These are phyloP conservation scores for Pleuronectes platessa DNA, from an alignment of 2,113 vertebrate genomes.

Conservation along the genomic window DNA sequence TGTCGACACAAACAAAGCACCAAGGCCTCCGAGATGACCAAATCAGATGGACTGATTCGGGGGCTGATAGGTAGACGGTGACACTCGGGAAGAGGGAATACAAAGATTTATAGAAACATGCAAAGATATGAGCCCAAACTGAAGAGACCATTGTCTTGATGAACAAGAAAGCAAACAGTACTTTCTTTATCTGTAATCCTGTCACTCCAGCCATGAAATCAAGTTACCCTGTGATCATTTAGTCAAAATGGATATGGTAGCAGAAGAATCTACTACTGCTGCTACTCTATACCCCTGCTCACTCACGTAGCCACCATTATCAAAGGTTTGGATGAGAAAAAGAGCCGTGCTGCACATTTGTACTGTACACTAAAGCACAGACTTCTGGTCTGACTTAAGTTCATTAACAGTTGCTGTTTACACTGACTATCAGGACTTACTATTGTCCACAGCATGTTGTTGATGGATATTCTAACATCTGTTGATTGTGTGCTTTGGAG, in stretches of 20 bases:
- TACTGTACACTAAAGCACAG: no score
- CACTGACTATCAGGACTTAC: no score
- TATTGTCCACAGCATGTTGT: no score
- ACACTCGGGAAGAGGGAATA: background rate
- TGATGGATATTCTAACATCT: no score
- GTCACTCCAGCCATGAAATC: background rate
- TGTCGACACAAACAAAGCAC: constrained; percentile 22
- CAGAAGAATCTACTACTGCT: no score
- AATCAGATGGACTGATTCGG: constrained; percentile 20
- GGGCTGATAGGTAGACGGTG: constrained; percentile 21
- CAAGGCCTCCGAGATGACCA: constrained; percentile 28
- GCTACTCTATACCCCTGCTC: no score
- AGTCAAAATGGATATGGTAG: background rate
- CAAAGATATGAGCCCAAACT: background rate
- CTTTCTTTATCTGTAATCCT: background rate
- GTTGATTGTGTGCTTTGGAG: no score
- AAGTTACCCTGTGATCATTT: background rate
- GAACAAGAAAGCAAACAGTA: background rate
- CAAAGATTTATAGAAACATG: background rate
- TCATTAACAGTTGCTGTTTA: no score
- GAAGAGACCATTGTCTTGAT: background rate
- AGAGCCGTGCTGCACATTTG: no score
- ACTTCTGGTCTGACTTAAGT: no score
- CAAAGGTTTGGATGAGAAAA: no score
- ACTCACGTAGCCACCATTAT: no score